phyloP scores from a whole-genome alignment of 2,888 invertebrate genomes.

The Gastracanthus pulcherrimus region DNA sequence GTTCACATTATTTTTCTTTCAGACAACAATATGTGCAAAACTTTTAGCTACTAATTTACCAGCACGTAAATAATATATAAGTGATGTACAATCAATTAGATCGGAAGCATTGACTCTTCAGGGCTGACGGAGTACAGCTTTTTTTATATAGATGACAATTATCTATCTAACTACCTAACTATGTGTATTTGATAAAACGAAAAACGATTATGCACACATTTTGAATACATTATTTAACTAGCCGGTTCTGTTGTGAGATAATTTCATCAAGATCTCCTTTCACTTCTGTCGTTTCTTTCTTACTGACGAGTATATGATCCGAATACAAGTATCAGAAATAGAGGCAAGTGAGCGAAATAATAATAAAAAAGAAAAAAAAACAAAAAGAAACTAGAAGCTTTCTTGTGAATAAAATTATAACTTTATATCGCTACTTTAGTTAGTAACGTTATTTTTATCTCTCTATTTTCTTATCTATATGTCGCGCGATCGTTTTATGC shows the following conservation, averaged over 20 bases:
- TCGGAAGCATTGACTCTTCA: conserved; percentile 53
- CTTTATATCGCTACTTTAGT: conserved; percentile 1
- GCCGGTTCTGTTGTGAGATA: conserved; percentile 32
- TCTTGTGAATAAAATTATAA: conserved; percentile 13
- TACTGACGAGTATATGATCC: conserved; percentile 16
- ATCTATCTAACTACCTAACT: conserved; percentile 55
- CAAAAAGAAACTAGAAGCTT: conserved; percentile 4
- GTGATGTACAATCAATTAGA: conserved; percentile 52
- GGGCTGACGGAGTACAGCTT: conserved; percentile 44
- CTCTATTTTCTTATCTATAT: conserved; percentile 55
- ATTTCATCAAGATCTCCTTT: conserved; percentile 50
- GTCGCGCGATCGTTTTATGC: conserved; percentile 34
- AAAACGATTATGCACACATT: conserved; percentile 52
- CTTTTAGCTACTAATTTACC: conserved; percentile 48
- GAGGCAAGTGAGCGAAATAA: conserved; percentile 11
- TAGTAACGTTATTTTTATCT: conserved; percentile 58
- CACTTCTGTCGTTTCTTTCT: conserved; percentile 48
- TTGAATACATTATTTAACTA: conserved; percentile 48
- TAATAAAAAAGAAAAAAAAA: conserved; percentile 14
- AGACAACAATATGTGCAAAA: conserved; percentile 56
- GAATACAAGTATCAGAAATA: conserved; percentile 32
- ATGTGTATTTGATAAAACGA: conserved; percentile 41
- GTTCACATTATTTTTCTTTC: conserved; percentile 26
- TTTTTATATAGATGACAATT: conserved; percentile 49
- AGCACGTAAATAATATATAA: conserved; percentile 45